Evolutionary conservation across 2,113 vertebrate genomes (phyloP).

Genomic region (Aythya baeri): DNA sequence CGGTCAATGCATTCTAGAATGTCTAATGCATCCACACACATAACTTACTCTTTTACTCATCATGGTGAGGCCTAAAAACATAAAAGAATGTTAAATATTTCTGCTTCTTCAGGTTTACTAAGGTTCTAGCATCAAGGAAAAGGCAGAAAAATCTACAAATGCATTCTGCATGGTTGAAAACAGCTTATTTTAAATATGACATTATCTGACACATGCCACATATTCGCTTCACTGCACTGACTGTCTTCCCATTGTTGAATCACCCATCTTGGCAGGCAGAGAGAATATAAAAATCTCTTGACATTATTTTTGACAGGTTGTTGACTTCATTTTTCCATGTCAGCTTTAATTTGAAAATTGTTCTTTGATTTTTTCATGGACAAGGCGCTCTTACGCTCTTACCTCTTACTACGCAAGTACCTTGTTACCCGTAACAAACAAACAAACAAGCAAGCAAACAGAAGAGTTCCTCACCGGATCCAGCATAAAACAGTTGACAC

Average conservation of each 20-base stretch:
- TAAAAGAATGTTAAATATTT: constrained; percentile 32
- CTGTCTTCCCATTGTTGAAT: neutral
- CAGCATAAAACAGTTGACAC: constrained; percentile 98
- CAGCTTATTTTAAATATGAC: neutral
- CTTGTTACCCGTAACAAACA: neutral
- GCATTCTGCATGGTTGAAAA: neutral
- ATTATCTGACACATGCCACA: neutral
- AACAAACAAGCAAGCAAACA: neutral
- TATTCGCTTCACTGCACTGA: neutral
- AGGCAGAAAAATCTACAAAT: neutral
- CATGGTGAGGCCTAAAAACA: constrained; percentile 46
- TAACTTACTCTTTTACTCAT: constrained; percentile 41
- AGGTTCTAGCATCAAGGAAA: neutral
- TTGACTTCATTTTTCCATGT: neutral
- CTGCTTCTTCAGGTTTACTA: neutral
- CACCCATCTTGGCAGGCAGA: neutral
- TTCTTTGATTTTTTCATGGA: neutral
- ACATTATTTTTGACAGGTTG: neutral
- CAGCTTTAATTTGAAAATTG: neutral
- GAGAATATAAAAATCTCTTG: neutral
- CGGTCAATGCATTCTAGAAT: neutral
- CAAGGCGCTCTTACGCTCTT: neutral
- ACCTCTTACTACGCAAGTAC: too few species aligned
- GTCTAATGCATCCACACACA: neutral
- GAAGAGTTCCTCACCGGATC: constrained; percentile 85